Evolutionary conservation across 2,113 vertebrate species (phyloP).

Genomic region (Rissa tridactyla): DNA sequence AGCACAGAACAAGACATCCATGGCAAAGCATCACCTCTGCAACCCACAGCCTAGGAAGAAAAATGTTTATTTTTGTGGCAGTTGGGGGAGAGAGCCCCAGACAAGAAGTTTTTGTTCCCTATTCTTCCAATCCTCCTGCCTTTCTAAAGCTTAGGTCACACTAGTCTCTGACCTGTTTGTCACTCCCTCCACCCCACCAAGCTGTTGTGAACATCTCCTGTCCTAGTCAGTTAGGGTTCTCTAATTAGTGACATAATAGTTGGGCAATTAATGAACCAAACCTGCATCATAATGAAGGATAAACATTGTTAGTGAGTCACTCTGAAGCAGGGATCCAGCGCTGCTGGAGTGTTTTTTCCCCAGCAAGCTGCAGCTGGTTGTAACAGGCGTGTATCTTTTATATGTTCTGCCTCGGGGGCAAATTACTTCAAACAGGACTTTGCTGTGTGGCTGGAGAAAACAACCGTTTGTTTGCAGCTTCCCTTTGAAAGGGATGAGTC

Average conservation of each 20-base stretch:
- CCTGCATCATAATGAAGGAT: slow-evolving; percentile 4
- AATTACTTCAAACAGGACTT: slow-evolving; percentile 9
- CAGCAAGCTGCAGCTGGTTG: slow-evolving; percentile 51
- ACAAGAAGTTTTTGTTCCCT: not conserved
- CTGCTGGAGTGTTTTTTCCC: not conserved
- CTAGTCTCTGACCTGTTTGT: not conserved
- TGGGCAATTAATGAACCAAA: slow-evolving; percentile 34
- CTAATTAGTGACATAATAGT: slow-evolving; percentile 25
- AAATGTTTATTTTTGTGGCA: not conserved
- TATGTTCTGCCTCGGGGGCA: not conserved
- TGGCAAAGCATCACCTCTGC: not conserved
- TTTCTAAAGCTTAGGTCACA: not conserved
- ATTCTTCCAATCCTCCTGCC: not conserved
- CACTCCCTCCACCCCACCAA: not conserved
- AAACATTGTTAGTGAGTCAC: slow-evolving; percentile 50
- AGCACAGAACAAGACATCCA: not conserved
- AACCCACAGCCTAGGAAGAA: not conserved
- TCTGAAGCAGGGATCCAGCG: not conserved
- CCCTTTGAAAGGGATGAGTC: not conserved
- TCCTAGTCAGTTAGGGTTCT: not conserved
- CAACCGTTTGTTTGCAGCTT: slow-evolving; percentile 5
- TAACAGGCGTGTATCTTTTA: slow-evolving; percentile 21
- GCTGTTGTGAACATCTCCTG: not conserved
- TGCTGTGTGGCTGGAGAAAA: slow-evolving; percentile 19
- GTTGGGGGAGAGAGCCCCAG: not conserved